Evolutionary conservation across 2,888 invertebrate species (phyloP).

Genomic region (Tiphia femorata): DNA sequence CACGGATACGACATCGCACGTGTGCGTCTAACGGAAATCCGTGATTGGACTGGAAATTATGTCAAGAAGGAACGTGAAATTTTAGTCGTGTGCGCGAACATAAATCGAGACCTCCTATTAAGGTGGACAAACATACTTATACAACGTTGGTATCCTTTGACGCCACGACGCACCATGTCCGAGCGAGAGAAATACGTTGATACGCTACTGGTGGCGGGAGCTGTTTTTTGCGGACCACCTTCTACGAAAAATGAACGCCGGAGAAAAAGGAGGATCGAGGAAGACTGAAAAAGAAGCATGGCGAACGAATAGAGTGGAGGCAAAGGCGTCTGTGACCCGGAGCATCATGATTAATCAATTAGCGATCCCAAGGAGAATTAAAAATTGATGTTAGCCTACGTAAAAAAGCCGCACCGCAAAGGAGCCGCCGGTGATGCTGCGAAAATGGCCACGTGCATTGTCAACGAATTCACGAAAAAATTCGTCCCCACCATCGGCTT

Average conservation of each 20-base stretch:
- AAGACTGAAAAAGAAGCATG: constrained; percentile 7
- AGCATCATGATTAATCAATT: constrained; percentile 67
- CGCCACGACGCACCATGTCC: too few species aligned
- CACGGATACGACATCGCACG: too few species aligned
- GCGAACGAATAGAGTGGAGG: constrained; percentile 7
- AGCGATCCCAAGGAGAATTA: constrained; percentile 57
- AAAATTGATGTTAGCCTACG: constrained; percentile 52
- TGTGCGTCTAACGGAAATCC: too few species aligned
- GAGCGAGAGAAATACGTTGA: too few species aligned
- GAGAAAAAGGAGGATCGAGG: constrained; percentile 3
- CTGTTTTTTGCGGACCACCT: constrained; percentile 15
- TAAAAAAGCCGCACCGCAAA: constrained; percentile 51
- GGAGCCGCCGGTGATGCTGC: constrained; percentile 61
- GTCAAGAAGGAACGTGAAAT: too few species aligned
- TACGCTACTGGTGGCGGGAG: constrained; percentile 9
- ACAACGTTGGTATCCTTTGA: too few species aligned
- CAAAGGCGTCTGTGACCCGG: constrained; percentile 22
- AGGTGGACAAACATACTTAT: too few species aligned
- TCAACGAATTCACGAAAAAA: constrained; percentile 48
- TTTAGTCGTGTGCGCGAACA: too few species aligned
- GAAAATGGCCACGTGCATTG: constrained; percentile 37
- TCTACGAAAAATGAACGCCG: constrained; percentile 14
- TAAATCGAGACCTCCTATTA: too few species aligned
- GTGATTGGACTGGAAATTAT: too few species aligned
- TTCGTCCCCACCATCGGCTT: too few species aligned